Conservation (phyloP, 2,888 invertebrate species). For the Campopleginae sp. region DNA sequence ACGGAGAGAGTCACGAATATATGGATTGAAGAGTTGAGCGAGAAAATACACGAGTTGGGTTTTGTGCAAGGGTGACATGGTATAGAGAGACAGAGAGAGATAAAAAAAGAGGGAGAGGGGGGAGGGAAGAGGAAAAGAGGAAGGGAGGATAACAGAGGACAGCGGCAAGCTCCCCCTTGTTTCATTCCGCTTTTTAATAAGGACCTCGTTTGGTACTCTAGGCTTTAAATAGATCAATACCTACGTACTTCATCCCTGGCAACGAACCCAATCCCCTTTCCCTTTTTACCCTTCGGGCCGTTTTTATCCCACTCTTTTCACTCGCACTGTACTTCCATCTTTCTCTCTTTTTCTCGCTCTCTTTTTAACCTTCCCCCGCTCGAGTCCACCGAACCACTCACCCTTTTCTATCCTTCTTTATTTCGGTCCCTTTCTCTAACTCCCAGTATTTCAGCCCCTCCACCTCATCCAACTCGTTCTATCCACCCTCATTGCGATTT, state of each 20-base stretch:
- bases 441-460: slow-evolving; percentile 63
- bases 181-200: slow-evolving; percentile 85
- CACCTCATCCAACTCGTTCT: slow-evolving; percentile 59
- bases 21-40: slow-evolving; percentile 29
- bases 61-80: slow-evolving; percentile 29
- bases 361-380: slow-evolving; percentile 51
- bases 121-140: slow-evolving; percentile 52
- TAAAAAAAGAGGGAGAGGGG: slow-evolving; percentile 57
- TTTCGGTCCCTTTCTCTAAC: slow-evolving; percentile 64
- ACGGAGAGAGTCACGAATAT: slow-evolving; percentile 55
- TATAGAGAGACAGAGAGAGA: slow-evolving; percentile 54
- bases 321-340: slow-evolving; percentile 58
- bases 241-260: slow-evolving; percentile 84
- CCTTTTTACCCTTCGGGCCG: slow-evolving; percentile 70
- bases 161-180: slow-evolving; percentile 79
- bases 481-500: slow-evolving; percentile 68
- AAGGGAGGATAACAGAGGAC: slow-evolving; percentile 61
- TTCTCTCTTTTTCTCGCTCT: slow-evolving; percentile 66
- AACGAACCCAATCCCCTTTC: slow-evolving; percentile 81
- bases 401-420: slow-evolving; percentile 66
- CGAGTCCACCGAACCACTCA: slow-evolving; percentile 56
- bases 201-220: slow-evolving; percentile 85
- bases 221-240: slow-evolving; percentile 84
- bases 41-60: slow-evolving; percentile 24
- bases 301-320: slow-evolving; percentile 62